phyloP scores from a whole-genome alignment of 2,888 invertebrate species.

The Eupithecia inturbata region DNA sequence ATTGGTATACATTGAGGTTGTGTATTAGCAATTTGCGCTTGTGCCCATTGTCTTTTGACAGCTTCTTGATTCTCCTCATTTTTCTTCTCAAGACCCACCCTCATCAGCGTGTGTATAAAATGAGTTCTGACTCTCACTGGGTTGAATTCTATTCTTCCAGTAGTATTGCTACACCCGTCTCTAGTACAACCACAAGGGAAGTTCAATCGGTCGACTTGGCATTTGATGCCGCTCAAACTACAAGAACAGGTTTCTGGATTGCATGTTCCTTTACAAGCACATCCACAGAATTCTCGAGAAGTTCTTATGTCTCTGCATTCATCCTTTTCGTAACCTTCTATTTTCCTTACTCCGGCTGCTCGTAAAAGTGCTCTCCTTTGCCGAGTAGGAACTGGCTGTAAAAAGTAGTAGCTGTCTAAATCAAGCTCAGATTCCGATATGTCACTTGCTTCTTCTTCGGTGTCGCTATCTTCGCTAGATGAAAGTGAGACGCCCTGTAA shows the following conservation, averaged over 20 bases:
- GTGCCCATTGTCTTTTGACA: constrained; percentile 78
- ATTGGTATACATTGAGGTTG: constrained; percentile 64
- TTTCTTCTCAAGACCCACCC: constrained; percentile 94
- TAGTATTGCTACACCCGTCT: constrained; percentile 96
- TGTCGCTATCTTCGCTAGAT: constrained; percentile 93
- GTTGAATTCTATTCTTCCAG: constrained; percentile 98
- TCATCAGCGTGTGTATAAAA: constrained; percentile 98
- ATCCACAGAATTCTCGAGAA: constrained; percentile 96
- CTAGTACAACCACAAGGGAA: constrained; percentile 98
- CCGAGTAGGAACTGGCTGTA: constrained; percentile 96
- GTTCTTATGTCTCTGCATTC: constrained; percentile 96
- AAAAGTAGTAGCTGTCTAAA: constrained; percentile 94
- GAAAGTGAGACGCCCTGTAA: constrained; percentile 83
- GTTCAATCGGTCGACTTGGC: constrained; percentile 97
- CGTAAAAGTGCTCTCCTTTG: constrained; percentile 94
- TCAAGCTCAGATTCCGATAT: constrained; percentile 93
- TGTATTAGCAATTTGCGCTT: constrained; percentile 62
- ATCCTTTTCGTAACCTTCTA: constrained; percentile 96
- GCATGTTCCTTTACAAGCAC: constrained; percentile 96
- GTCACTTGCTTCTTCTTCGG: constrained; percentile 92
- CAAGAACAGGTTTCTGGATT: constrained; percentile 98
- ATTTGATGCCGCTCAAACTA: constrained; percentile 97
- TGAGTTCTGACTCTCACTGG: constrained; percentile 97
- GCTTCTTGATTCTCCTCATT: constrained; percentile 85
- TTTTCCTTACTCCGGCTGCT: constrained; percentile 96